These are phyloP conservation scores for Phengaris alcon DNA, from an alignment of 2,888 invertebrate species.

Conservation along the genomic window DNA sequence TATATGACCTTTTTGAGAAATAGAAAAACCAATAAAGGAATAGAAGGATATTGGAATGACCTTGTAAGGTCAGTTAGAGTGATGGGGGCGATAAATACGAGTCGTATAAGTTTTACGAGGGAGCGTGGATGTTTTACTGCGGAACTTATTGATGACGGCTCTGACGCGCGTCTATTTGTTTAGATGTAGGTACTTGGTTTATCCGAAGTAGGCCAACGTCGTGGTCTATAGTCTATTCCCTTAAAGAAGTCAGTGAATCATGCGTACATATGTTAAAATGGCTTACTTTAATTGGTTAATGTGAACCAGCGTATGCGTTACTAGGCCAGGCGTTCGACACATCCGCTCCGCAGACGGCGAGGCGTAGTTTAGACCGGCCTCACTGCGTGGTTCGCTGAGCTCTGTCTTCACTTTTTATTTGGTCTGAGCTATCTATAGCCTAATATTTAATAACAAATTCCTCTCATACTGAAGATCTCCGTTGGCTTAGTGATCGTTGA, in stretches of 20 bases:
- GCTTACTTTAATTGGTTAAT: no score
- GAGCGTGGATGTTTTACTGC: not conserved
- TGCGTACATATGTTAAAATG: no score
- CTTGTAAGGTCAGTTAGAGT: constrained; percentile 18
- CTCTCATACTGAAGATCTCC: not conserved
- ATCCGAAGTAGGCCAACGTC: not conserved
- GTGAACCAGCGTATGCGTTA: no score
- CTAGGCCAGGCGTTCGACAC: no score
- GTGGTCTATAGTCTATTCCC: not conserved
- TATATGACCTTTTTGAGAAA: not conserved
- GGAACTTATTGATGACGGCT: constrained; percentile 6
- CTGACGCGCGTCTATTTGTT: not conserved
- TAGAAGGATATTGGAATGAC: constrained; percentile 19
- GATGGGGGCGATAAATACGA: constrained; percentile 24
- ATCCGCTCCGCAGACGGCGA: no score
- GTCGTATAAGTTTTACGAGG: constrained; percentile 28
- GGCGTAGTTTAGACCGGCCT: no score
- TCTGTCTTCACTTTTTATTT: no score
- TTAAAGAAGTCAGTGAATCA: no score
- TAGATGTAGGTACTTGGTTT: not conserved
- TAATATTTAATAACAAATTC: no score
- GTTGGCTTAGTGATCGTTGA: not conserved
- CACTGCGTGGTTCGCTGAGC: no score
- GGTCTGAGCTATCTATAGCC: no score
- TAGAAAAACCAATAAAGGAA: not conserved